Evolutionary conservation across 2,113 vertebrate species (phyloP), one percentile per base, ranked within the genome.

Genomic region (Myrmophylax atrothorax): DNA sequence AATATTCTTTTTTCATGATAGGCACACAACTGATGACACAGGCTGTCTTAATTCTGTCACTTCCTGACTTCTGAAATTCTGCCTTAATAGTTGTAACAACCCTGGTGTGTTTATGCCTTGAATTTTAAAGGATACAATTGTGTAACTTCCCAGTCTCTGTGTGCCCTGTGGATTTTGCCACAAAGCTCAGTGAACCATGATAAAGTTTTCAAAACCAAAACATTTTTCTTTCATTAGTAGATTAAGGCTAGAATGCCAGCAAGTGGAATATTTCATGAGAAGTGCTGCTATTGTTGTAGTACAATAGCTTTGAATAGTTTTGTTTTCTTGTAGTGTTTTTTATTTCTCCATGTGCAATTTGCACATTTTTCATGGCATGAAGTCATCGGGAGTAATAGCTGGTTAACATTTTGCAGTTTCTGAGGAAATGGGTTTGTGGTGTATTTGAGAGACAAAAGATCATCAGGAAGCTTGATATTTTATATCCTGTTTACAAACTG

Each of bases 401-500:
- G 82, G 49, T 87, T 91, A 93, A 91, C 35, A 8, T 75, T 87
- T 85, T 68, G 33, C 69, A 84, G 1, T 90, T 84, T 91, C 55
- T 76, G 50, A 84, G 74, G 55, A 89, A 93, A 76, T 85, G 72
- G 50, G 58, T 80, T 90, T 90, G 75, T 83, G 78, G 67, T 38
- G 35, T 91, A 85, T 85, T 90, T 67, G 62, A 80, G 76, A 93
- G 63, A 96, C 91, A 88, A 91, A 93, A 38, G 63, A 93, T 87
- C 67, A 91, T 94, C 53, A 85, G 82, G 63, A 92, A 91, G 63
- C 75, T 91, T 89, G 26, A 44, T 85, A 38, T 33, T 94, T 83
- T 91, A 50, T 88, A 85, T 85, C 50, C 72, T 88, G 67, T 94
- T 92, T 90, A 83, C 72, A 81, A 69, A 93, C 66, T 66, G 58